A percentile compares a stretch with the other conserved stretches of the same genome.
These are phyloP conservation scores for Parochlus steinenii DNA, from an alignment of 2,888 invertebrate genomes.

Conservation along the genomic window DNA sequence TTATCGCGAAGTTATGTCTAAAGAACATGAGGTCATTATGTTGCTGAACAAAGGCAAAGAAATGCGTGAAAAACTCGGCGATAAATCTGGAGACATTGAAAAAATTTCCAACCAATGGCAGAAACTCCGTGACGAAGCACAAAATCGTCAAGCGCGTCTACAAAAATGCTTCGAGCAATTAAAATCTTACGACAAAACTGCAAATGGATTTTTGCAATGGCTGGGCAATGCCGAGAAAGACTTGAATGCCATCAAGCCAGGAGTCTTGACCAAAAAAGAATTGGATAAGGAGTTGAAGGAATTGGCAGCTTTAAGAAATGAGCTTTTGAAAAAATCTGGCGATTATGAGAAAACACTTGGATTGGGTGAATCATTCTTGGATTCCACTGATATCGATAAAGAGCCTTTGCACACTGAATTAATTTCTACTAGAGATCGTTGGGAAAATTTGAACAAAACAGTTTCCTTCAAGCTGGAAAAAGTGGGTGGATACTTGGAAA, in stretches of 20 bases:
- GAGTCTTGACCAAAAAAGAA: conserved; percentile 67
- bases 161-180: conserved; percentile 86
- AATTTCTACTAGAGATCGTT: conserved; percentile 63
- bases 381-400: conserved; percentile 79
- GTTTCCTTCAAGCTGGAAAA: conserved; percentile 26
- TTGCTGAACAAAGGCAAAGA: conserved; percentile 82
- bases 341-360: conserved; percentile 82
- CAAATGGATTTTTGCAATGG: conserved; percentile 80
- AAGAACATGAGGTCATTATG: conserved; percentile 89
- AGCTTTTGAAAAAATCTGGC: conserved; percentile 81
- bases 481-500: conserved; percentile 61
- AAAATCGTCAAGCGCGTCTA: conserved; percentile 68
- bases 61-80: conserved; percentile 37
- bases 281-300: conserved; percentile 82
- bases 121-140: conserved; percentile 70
- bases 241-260: conserved; percentile 58
- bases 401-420: conserved; percentile 73
- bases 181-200: conserved; percentile 71
- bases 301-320: conserved; percentile 75
- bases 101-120: conserved; percentile 86
- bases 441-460: conserved; percentile 83
- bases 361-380: conserved; percentile 74
- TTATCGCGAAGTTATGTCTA: conserved; percentile 71
- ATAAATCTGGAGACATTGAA: conserved; percentile 59
- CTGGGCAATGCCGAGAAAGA: conserved; percentile 72